Conservation (phyloP, 1,140 invertebrate genomes). For the Anoplophora glabripennis region DNA sequence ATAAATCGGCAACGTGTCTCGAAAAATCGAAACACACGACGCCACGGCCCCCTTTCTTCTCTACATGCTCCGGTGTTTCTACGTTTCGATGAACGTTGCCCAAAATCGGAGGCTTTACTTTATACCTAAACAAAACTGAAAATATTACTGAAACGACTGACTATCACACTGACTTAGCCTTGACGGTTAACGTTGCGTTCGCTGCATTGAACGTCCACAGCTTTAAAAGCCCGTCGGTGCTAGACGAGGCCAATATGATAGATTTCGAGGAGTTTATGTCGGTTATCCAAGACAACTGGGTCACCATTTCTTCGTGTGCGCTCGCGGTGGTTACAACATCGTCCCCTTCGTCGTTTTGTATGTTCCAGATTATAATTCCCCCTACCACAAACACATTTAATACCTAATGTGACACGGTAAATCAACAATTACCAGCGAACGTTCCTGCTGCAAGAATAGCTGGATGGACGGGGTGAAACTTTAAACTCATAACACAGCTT, state of each 20-base stretch:
- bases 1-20: slow-evolving; percentile 39
- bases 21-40: slow-evolving; percentile 47
- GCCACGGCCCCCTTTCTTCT: slow-evolving; percentile 34
- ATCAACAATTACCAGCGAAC: slow-evolving; percentile 32
- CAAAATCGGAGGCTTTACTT: slow-evolving; percentile 37
- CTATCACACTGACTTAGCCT: slow-evolving; percentile 33
- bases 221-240: slow-evolving; percentile 41
- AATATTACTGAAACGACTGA: background rate
- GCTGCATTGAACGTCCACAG: slow-evolving; percentile 39
- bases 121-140: slow-evolving; percentile 32
- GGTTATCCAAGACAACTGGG: slow-evolving; percentile 39
- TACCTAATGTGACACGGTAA: background rate
- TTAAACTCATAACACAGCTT: slow-evolving; percentile 34
- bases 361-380: slow-evolving; percentile 42
- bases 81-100: slow-evolving; percentile 23
- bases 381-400: slow-evolving; percentile 25
- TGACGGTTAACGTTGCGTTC: slow-evolving; percentile 26
- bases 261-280: slow-evolving; percentile 35
- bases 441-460: slow-evolving; percentile 39
- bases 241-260: slow-evolving; percentile 37
- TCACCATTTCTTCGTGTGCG: slow-evolving; percentile 39
- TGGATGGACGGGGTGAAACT: slow-evolving; percentile 39
- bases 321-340: slow-evolving; percentile 28
- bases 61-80: slow-evolving; percentile 20
- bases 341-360: slow-evolving; percentile 40